Evolutionary conservation across 1,140 invertebrate species (phyloP).

Genomic region (Gonioctena quinquepunctata): DNA sequence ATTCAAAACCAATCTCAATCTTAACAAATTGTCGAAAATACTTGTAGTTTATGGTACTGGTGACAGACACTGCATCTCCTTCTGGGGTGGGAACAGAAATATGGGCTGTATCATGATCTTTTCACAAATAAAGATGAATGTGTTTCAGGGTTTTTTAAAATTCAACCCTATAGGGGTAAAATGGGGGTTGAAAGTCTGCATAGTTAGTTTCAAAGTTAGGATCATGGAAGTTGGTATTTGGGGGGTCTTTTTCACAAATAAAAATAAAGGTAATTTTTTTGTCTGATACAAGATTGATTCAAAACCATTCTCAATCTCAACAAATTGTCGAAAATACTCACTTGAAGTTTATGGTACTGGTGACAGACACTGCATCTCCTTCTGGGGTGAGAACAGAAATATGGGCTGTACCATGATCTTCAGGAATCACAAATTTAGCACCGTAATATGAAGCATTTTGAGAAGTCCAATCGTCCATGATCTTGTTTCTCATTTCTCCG

Average conservation of each 20-base stretch:
- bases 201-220: too few species aligned
- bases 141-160: too few species aligned
- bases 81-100: constrained; percentile 80
- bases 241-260: too few species aligned
- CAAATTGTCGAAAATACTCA: constrained; percentile 63
- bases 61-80: constrained; percentile 91
- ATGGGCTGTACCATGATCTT: constrained; percentile 89
- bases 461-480: constrained; percentile 68
- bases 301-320: too few species aligned
- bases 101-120: constrained; percentile 89
- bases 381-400: constrained; percentile 80
- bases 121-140: too few species aligned
- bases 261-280: too few species aligned
- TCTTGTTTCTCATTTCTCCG: constrained; percentile 60
- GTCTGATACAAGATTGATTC: too few species aligned
- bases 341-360: constrained; percentile 95
- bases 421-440: constrained; percentile 59
- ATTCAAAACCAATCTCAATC: too few species aligned
- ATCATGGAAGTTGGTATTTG: too few species aligned
- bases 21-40: too few species aligned
- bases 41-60: constrained; percentile 92
- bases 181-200: too few species aligned
- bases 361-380: constrained; percentile 92
- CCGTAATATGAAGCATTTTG: constrained; percentile 73
- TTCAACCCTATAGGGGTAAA: too few species aligned